phyloP scores from a whole-genome alignment of 2,888 invertebrate genomes.

The Heliothis peltigera region DNA sequence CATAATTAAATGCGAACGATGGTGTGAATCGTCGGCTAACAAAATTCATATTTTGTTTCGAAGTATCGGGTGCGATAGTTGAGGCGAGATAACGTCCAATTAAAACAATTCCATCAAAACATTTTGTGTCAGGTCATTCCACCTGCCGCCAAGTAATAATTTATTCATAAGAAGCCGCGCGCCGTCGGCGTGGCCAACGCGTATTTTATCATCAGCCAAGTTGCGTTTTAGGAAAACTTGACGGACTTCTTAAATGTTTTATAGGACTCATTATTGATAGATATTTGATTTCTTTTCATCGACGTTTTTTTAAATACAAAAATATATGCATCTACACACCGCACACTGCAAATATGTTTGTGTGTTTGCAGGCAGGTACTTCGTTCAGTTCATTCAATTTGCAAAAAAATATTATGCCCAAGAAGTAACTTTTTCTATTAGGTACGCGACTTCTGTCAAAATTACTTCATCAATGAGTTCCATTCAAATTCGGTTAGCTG shows the following conservation, averaged over 20 bases:
- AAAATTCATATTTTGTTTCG: conserved; percentile 85
- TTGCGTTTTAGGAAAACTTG: conserved; percentile 58
- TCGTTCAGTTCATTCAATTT: too few relatives aligned
- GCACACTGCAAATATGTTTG: too few relatives aligned
- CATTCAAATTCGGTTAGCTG: too few relatives aligned
- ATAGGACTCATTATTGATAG: conserved; percentile 1
- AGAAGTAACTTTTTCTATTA: too few relatives aligned
- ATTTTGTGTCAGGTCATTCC: conserved; percentile 90
- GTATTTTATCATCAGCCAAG: conserved; percentile 55
- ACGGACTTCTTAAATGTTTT: conserved; percentile 42
- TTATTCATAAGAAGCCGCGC: conserved; percentile 86
- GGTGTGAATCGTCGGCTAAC: conserved; percentile 82
- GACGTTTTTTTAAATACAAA: background rate
- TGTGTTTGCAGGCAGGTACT: too few relatives aligned
- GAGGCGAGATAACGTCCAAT: conserved; percentile 86
- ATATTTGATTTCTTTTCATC: conserved; percentile 3
- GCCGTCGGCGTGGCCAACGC: conserved; percentile 65
- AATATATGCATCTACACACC: too few relatives aligned
- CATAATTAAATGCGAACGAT: conserved; percentile 78
- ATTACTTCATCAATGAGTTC: too few relatives aligned
- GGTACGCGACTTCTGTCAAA: too few relatives aligned
- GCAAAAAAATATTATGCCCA: too few relatives aligned
- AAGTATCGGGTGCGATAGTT: conserved; percentile 82
- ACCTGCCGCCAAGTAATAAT: conserved; percentile 86
- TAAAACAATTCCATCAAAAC: conserved; percentile 90